Conservation (phyloP, 2,797 vertebrate species). For the Catharus ustulatus region DNA sequence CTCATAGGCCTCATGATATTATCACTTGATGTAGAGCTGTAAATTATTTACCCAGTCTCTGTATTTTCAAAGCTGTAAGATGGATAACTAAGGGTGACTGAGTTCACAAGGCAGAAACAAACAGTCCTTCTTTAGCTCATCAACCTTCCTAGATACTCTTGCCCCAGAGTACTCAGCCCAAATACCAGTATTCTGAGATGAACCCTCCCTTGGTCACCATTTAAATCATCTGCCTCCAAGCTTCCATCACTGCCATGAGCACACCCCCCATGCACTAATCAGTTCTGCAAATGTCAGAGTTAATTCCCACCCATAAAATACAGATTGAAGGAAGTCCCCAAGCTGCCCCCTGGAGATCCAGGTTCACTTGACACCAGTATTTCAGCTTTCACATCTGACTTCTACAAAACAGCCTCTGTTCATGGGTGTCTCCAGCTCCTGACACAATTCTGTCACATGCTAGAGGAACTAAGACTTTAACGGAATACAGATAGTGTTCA, state of each 20-base stretch:
- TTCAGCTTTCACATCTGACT: neutral
- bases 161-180: neutral
- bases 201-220: neutral
- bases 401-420: neutral
- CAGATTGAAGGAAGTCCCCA: neutral
- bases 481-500: rapidly evolving
- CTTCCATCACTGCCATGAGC: neutral
- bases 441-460: neutral
- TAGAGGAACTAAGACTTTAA: neutral
- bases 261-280: rapidly evolving
- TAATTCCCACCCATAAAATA: neutral
- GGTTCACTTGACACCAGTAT: neutral
- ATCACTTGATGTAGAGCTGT: neutral
- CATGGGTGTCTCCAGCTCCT: neutral
- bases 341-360: neutral
- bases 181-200: neutral
- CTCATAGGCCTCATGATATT: neutral
- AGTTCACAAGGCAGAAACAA: neutral
- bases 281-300: neutral
- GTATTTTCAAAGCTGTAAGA: neutral
- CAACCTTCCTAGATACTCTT: neutral
- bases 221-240: neutral
- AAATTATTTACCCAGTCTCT: neutral
- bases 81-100: neutral
- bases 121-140: neutral